Conservation (phyloP, 2,797 vertebrate genomes). For the Dermochelys coriacea region DNA sequence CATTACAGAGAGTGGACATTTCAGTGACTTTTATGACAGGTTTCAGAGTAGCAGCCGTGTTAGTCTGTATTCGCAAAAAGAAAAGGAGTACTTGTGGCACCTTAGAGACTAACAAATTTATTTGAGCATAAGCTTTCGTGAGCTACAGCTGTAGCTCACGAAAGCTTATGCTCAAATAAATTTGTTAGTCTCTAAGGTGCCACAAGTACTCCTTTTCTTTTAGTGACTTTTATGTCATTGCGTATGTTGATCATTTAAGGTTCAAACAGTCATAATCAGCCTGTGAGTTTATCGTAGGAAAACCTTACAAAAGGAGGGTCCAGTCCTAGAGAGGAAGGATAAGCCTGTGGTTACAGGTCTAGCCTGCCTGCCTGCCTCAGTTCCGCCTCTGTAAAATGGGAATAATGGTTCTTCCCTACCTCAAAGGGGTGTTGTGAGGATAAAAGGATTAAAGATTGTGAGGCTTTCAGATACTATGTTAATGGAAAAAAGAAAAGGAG, state of each 20-base stretch:
- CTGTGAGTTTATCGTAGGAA: not conserved
- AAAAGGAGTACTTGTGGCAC: too few relatives aligned
- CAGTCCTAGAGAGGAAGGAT: not conserved
- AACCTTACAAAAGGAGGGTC: not conserved
- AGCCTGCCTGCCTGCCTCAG: fast-evolving
- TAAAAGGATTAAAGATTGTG: fast-evolving
- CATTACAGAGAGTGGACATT: fast-evolving
- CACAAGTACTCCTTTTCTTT: too few relatives aligned
- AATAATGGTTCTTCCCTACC: not conserved
- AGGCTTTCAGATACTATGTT: not conserved
- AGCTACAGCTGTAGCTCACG: too few relatives aligned
- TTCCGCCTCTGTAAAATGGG: not conserved
- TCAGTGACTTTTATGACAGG: not conserved
- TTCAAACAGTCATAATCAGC: not conserved
- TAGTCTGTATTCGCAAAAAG: too few relatives aligned
- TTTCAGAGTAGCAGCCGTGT: too few relatives aligned
- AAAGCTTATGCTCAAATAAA: too few relatives aligned
- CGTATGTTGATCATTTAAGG: not conserved
- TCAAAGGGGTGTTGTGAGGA: not conserved
- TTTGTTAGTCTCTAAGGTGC: too few relatives aligned
- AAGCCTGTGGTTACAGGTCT: fast-evolving
- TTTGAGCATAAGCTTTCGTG: too few relatives aligned
- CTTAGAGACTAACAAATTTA: too few relatives aligned
- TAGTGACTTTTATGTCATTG: not conserved
- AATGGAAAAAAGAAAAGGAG: too few relatives aligned